A percentile compares a stretch with the other conserved stretches of the same genome.
Conservation (phyloP, 1,140 invertebrate species). For the Chionoecetes opilio region DNA sequence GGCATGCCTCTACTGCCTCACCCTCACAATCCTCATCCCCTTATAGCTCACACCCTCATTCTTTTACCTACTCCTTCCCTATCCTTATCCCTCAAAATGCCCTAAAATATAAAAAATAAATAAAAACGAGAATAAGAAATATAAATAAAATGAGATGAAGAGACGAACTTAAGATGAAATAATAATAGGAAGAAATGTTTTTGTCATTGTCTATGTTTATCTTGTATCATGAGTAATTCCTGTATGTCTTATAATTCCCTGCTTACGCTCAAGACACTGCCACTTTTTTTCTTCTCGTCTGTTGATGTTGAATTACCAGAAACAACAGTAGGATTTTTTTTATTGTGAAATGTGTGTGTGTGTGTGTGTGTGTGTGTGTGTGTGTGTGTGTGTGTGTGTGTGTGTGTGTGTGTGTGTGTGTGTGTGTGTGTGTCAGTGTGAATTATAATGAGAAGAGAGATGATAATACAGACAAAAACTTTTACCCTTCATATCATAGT, state of each 20-base stretch:
- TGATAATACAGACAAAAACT: background rate
- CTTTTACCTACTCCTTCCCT: background rate
- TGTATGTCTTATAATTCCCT: background rate
- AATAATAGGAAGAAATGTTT: no score
- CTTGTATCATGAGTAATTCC: no score
- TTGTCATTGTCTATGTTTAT: no score
- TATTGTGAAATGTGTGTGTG: background rate
- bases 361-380: background rate
- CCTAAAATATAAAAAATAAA: no score
- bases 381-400: slow-evolving; percentile 27
- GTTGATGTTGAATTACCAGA: no score
- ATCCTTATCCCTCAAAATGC: background rate
- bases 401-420: slow-evolving; percentile 25
- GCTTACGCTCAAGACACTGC: background rate
- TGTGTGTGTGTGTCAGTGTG: background rate
- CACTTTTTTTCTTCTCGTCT: background rate
- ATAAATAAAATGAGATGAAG: no score
- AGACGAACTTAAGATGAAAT: no score
- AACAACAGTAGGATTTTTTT: no score
- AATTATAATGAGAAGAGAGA: background rate
- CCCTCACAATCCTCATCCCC: background rate
- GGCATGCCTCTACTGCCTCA: background rate
- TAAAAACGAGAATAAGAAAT: no score
- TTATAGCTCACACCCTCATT: background rate
- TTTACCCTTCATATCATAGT: no score